Evolutionary conservation across 2,888 invertebrate genomes (phyloP).

Genomic region (Salticus scenicus): DNA sequence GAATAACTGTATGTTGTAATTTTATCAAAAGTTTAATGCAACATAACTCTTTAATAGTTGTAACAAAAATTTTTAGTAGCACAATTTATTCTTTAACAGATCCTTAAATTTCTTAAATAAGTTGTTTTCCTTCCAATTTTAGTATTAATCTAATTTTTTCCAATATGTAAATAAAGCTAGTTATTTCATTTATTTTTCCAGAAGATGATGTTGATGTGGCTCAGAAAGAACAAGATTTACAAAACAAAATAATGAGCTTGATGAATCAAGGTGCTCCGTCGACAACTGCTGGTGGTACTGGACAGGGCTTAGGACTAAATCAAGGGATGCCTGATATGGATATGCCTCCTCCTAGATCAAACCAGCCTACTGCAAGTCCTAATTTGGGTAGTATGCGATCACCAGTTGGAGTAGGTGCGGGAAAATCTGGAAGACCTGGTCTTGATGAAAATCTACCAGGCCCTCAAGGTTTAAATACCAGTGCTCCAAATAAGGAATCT

Average conservation of each 20-base stretch:
- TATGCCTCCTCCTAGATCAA: slow-evolving; percentile 20
- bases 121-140: too few relatives aligned
- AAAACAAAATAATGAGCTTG: slow-evolving; percentile 67
- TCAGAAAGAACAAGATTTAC: slow-evolving; percentile 70
- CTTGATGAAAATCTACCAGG: slow-evolving; percentile 11
- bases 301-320: background rate
- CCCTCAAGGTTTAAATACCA: slow-evolving; percentile 11
- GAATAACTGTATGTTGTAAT: too few relatives aligned
- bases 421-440: slow-evolving; percentile 28
- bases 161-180: background rate
- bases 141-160: too few relatives aligned
- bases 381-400: slow-evolving; percentile 15
- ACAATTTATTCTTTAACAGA: too few relatives aligned
- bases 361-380: background rate
- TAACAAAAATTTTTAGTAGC: too few relatives aligned
- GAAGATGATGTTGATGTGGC: slow-evolving; percentile 54
- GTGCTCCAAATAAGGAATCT: slow-evolving; percentile 12
- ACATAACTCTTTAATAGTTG: too few relatives aligned
- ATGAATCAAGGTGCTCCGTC: slow-evolving; percentile 65
- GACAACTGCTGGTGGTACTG: background rate
- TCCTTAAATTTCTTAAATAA: too few relatives aligned
- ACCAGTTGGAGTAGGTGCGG: slow-evolving; percentile 19
- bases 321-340: slow-evolving; percentile 2
- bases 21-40: too few relatives aligned
- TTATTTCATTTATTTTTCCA: background rate